phyloP scores from a whole-genome alignment of 2,888 invertebrate genomes.

The Gastrophysa polygoni region DNA sequence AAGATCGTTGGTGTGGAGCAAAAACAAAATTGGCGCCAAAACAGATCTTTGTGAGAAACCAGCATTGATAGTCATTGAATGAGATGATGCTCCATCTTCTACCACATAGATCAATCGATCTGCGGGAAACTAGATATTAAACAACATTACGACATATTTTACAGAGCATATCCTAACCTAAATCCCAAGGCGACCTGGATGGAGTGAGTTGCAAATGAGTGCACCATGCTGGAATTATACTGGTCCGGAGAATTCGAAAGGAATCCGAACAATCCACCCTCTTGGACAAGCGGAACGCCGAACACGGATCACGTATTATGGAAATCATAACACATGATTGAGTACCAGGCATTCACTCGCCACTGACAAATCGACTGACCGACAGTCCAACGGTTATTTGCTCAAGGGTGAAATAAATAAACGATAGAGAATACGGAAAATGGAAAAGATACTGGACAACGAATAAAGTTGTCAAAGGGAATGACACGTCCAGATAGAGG shows the following conservation, averaged over 20 bases:
- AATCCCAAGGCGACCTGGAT: too few species aligned
- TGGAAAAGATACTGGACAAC: neutral
- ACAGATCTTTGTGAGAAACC: too few species aligned
- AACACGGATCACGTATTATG: neutral
- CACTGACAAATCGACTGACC: neutral
- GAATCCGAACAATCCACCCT: neutral
- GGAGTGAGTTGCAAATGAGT: too few species aligned
- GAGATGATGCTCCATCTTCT: too few species aligned
- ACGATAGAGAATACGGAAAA: neutral
- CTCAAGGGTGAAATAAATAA: neutral
- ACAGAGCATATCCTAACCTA: too few species aligned
- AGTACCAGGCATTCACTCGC: neutral
- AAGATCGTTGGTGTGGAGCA: too few species aligned
- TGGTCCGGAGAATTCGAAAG: neutral
- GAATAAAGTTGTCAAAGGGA: neutral
- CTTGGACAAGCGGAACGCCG: neutral
- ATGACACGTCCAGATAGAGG: neutral
- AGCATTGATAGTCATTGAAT: too few species aligned
- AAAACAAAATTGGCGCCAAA: too few species aligned
- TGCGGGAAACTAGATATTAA: too few species aligned
- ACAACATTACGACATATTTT: too few species aligned
- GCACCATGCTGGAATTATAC: neutral
- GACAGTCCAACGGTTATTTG: neutral
- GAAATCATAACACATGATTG: neutral
- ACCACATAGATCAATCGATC: too few species aligned